Percentiles rank a stretch among this genome's conserved stretches.
These are phyloP conservation scores for Colletes latitarsis DNA, from an alignment of 1,140 invertebrate species.

Conservation along the genomic window DNA sequence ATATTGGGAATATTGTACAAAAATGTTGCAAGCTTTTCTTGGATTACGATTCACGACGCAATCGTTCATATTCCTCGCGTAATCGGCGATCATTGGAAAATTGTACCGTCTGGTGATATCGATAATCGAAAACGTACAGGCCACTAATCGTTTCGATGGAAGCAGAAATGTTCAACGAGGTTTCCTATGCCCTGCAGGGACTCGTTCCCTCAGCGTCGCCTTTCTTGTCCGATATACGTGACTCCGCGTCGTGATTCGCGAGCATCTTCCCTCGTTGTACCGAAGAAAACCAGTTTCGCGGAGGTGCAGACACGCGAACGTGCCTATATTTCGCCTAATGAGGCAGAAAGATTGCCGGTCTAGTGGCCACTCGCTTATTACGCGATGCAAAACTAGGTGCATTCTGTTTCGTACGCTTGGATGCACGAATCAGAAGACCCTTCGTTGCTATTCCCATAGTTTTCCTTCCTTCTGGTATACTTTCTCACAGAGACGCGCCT, in stretches of 20 bases:
- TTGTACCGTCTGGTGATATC: background rate
- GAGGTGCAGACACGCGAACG: conserved; percentile 10
- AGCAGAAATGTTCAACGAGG: background rate
- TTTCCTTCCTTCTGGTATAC: background rate
- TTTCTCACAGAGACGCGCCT: background rate
- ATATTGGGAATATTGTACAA: too few relatives aligned
- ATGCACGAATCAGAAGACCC: background rate
- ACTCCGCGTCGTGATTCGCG: conserved; percentile 39
- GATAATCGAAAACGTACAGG: background rate
- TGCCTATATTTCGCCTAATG: conserved; percentile 53
- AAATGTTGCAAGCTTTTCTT: too few relatives aligned
- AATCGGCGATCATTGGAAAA: background rate
- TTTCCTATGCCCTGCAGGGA: background rate
- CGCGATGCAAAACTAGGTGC: background rate
- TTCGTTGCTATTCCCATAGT: background rate
- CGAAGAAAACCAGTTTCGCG: background rate
- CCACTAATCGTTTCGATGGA: background rate
- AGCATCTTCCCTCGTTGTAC: conserved; percentile 6
- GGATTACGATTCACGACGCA: too few relatives aligned
- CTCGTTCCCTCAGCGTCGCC: background rate
- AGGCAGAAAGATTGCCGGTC: conserved; percentile 44
- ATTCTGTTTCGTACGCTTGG: background rate
- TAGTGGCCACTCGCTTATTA: conserved; percentile 43
- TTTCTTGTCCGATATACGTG: conserved; percentile 49
- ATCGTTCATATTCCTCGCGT: background rate